Conservation (phyloP, 2,888 invertebrate genomes). For the Drosophila rubida region DNA sequence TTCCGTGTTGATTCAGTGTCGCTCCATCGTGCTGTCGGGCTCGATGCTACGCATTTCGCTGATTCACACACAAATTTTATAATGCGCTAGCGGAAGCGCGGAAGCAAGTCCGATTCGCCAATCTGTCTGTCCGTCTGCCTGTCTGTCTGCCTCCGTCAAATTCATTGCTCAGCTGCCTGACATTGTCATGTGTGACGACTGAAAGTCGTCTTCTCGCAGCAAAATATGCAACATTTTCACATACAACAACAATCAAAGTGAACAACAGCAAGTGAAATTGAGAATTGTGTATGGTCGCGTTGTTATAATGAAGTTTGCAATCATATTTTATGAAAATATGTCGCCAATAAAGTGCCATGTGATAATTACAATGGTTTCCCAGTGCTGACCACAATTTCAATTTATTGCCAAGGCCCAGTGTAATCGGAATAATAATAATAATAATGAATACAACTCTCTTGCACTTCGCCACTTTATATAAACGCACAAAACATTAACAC, state of each 20-base stretch:
- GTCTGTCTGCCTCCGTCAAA: background rate
- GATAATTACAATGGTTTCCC: background rate
- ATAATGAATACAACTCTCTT: background rate
- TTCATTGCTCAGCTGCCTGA: conserved; percentile 17
- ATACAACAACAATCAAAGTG: conserved; percentile 8
- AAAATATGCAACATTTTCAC: background rate
- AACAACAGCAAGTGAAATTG: background rate
- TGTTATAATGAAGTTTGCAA: conserved; percentile 4
- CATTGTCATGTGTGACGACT: conserved; percentile 4
- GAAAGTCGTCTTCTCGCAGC: background rate
- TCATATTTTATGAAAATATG: background rate
- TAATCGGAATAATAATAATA: conserved; percentile 3
- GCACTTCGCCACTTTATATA: conserved; percentile 2
- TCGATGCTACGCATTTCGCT: conserved; percentile 2
- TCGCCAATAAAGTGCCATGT: background rate
- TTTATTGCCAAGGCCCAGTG: conserved; percentile 2
- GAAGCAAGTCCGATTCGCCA: conserved; percentile 17
- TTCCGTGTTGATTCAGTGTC: background rate
- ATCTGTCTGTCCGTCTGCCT: background rate
- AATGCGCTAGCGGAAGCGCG: conserved; percentile 23
- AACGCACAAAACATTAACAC: conserved; percentile 2
- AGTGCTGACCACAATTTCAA: conserved; percentile 4
- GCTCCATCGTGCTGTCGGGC: background rate
- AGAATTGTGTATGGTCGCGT: background rate
- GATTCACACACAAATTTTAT: conserved; percentile 22